These are phyloP conservation scores for Pantherophis alleghaniensis DNA, from an alignment of 2,797 vertebrate genomes.

Conservation along the genomic window DNA sequence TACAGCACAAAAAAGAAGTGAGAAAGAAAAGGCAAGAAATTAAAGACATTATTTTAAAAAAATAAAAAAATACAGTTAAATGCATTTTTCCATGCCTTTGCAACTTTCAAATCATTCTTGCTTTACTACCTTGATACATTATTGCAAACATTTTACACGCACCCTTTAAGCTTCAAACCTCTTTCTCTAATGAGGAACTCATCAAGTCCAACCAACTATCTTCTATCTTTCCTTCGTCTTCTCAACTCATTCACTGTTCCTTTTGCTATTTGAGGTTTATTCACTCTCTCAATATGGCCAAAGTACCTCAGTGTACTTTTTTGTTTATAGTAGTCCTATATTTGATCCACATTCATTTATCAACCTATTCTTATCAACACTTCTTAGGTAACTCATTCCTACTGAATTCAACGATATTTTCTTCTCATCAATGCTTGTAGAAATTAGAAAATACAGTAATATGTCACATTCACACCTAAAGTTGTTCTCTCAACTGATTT, in stretches of 20 bases:
- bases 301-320: background rate
- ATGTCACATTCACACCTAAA: background rate
- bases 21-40: background rate
- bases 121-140: background rate
- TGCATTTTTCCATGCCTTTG: background rate
- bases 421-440: background rate
- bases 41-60: background rate
- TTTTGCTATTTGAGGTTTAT: background rate
- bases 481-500: background rate
- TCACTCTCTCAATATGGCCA: background rate
- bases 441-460: background rate
- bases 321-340: background rate
- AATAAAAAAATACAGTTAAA: background rate
- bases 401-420: background rate
- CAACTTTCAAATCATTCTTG: background rate
- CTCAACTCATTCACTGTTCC: background rate
- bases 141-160: background rate
- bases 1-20: background rate
- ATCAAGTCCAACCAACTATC: background rate
- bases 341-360: background rate
- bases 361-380: background rate
- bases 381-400: background rate
- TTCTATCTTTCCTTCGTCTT: background rate
- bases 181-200: background rate
- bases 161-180: background rate